Evolutionary conservation across 2,888 invertebrate genomes (phyloP).

Genomic region (Shargacucullia verbasci): DNA sequence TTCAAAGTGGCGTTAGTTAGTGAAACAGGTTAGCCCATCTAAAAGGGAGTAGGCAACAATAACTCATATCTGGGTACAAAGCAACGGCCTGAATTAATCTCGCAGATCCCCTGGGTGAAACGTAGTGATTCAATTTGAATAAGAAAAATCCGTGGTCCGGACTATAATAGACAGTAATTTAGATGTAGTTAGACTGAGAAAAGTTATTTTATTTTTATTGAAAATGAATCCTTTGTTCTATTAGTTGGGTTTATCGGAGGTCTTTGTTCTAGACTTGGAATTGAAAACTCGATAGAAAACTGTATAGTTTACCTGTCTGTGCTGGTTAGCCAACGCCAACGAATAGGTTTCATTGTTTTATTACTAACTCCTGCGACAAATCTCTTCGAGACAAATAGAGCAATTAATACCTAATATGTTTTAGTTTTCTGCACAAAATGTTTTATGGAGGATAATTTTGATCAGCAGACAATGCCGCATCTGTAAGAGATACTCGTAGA

Average conservation of each 20-base stretch:
- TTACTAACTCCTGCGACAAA: constrained; percentile 5
- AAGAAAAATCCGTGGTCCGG: constrained; percentile 60
- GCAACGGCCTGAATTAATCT: constrained; percentile 64
- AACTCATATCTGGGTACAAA: constrained; percentile 66
- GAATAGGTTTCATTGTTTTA: constrained; percentile 31
- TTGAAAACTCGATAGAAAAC: constrained; percentile 13
- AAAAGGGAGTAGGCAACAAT: constrained; percentile 51
- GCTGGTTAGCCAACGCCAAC: constrained; percentile 1
- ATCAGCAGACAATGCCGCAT: too few relatives aligned
- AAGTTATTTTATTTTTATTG: constrained; percentile 49
- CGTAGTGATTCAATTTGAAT: constrained; percentile 73
- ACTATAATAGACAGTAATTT: constrained; percentile 57
- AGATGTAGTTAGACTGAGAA: constrained; percentile 44
- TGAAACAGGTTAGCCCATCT: constrained; percentile 40
- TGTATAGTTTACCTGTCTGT: neutral
- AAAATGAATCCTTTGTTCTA: constrained; percentile 35
- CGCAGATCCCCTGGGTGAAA: constrained; percentile 58
- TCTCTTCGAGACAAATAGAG: neutral
- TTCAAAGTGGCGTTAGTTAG: constrained; percentile 42
- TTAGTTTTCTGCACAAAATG: too few relatives aligned
- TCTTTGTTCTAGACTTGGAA: constrained; percentile 16
- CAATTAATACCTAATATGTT: too few relatives aligned
- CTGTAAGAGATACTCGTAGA: too few relatives aligned
- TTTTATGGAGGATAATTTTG: too few relatives aligned
- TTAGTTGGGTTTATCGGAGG: constrained; percentile 10